A percentile compares a stretch with the other conserved stretches of the same genome.
phyloP scores from a whole-genome alignment of 2,888 invertebrate genomes.

The Amphipoea lucens region DNA sequence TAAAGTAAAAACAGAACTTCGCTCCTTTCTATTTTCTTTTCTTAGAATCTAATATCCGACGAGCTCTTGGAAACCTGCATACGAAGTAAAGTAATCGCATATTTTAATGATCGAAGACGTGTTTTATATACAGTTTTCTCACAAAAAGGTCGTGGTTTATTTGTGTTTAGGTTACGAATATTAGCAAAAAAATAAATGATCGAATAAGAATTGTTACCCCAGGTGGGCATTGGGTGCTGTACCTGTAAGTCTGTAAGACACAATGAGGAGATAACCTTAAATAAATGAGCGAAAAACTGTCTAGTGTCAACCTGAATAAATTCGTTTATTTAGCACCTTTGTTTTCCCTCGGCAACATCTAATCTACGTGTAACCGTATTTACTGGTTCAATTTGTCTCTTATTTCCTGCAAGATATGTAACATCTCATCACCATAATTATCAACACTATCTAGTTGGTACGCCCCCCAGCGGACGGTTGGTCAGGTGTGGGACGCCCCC shows the following conservation, averaged over 20 bases:
- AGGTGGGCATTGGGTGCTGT: background rate
- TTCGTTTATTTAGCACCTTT: too few species aligned
- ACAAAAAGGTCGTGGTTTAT: background rate
- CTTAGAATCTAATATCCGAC: background rate
- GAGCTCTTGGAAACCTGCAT: background rate
- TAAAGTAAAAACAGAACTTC: background rate
- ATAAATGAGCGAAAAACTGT: constrained; percentile 11
- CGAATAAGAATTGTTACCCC: background rate
- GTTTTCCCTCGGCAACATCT: background rate
- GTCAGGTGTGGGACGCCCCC: too few species aligned
- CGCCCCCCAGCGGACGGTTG: too few species aligned
- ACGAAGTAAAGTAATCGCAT: background rate
- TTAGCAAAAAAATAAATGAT: background rate
- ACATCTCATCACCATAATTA: background rate
- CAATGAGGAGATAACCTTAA: background rate
- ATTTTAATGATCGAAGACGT: background rate
- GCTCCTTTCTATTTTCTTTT: background rate
- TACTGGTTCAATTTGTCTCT: background rate
- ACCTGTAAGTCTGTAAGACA: background rate
- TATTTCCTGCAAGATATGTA: too few species aligned
- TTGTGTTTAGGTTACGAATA: background rate
- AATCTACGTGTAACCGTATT: background rate
- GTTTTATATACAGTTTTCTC: background rate
- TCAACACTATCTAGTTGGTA: background rate
- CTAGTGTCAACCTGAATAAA: constrained; percentile 4